Evolutionary conservation across 2,113 vertebrate genomes (phyloP).

Genomic region (Elephantulus edwardii): DNA sequence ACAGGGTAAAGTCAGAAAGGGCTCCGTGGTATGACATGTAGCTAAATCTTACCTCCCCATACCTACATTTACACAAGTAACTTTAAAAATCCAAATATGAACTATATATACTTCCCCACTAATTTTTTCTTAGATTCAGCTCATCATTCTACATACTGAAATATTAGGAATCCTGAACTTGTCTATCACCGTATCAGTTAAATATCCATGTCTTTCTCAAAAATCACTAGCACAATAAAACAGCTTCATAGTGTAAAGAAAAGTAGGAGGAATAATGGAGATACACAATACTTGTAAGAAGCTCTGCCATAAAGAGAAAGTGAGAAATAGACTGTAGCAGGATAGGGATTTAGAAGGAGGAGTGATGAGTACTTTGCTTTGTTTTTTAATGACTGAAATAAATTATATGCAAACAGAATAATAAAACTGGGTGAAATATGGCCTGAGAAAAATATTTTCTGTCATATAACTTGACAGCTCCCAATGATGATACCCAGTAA

Average conservation of each 20-base stretch:
- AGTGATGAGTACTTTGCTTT: neutral
- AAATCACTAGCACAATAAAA: neutral
- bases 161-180: neutral
- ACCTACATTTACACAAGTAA: neutral
- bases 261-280: neutral
- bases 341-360: neutral
- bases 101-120: neutral
- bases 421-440: conserved; percentile 16
- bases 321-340: neutral
- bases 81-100: neutral
- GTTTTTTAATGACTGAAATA: neutral
- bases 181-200: neutral
- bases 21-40: neutral
- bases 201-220: neutral
- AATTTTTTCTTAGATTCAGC: conserved; percentile 6
- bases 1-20: neutral
- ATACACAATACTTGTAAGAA: neutral
- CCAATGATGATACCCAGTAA: neutral
- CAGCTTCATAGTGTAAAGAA: neutral
- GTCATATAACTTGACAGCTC: neutral
- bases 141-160: neutral
- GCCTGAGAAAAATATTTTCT: neutral
- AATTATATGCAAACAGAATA: conserved; percentile 17
- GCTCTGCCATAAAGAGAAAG: neutral
- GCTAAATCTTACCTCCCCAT: neutral